phyloP scores from a whole-genome alignment of 30 jellyfish, hydroid and myxozoan genomes.

The Pseudorhiza aurosa region DNA sequence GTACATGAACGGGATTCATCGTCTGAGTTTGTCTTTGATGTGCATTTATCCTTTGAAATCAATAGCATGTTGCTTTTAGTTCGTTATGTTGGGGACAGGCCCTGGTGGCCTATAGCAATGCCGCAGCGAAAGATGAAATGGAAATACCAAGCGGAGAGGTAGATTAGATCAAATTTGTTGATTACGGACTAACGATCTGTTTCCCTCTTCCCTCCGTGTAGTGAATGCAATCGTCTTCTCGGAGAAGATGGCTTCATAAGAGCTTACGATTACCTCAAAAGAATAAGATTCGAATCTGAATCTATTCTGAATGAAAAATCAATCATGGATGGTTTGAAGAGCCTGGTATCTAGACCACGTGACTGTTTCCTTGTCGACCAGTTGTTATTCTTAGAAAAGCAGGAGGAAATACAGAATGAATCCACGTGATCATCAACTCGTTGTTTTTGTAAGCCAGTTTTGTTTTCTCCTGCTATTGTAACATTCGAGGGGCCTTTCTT shows the following conservation, averaged over 20 bases:
- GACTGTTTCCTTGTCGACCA: slow-evolving; percentile 89
- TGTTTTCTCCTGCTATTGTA: no score
- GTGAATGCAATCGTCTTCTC: slow-evolving; percentile 88
- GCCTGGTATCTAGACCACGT: slow-evolving; percentile 64
- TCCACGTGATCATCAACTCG: slow-evolving; percentile 18
- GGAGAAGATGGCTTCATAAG: slow-evolving; percentile 75
- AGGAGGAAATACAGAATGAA: slow-evolving; percentile 52
- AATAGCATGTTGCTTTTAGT: no score
- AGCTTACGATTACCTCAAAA: slow-evolving; percentile 68
- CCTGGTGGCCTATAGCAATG: no score
- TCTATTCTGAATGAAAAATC: slow-evolving; percentile 64
- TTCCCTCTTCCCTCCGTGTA: slow-evolving; percentile 1
- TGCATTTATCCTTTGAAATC: no score
- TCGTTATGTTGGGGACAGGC: no score
- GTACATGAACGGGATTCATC: no score
- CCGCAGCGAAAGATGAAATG: no score
- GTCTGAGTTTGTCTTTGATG: no score
- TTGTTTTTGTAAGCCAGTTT: no score
- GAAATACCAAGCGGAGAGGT: no score
- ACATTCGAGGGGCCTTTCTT: no score
- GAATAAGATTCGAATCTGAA: slow-evolving; percentile 50
- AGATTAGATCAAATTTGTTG: no score
- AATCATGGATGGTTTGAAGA: slow-evolving; percentile 60
- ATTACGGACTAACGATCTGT: not conserved
- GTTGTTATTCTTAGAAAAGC: slow-evolving; percentile 81